A percentile compares a stretch with the other conserved stretches of the same genome.
These are phyloP conservation scores for Ormyrus pomaceus DNA, from an alignment of 2,888 invertebrate species.

Conservation along the genomic window DNA sequence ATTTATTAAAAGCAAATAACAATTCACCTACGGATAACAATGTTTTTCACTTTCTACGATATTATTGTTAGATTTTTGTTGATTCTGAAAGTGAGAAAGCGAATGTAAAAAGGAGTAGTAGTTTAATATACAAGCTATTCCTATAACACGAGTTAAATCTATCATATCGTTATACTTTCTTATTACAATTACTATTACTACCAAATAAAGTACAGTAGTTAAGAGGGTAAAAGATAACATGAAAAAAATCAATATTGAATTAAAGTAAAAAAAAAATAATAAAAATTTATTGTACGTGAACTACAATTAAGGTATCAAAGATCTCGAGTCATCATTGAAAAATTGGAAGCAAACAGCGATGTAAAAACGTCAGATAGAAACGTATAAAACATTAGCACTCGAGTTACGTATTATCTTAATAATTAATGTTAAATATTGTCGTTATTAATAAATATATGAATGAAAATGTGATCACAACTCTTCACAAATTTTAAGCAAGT, in stretches of 20 bases:
- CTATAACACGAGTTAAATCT: constrained; percentile 58
- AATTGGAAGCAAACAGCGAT: neutral
- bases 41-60: constrained; percentile 5
- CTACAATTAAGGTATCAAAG: constrained; percentile 52
- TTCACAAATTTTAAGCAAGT: too few relatives aligned
- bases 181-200: constrained; percentile 63
- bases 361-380: constrained; percentile 17
- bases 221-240: constrained; percentile 48
- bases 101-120: constrained; percentile 16
- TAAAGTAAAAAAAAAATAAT: constrained; percentile 38
- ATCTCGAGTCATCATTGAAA: constrained; percentile 43
- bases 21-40: too few relatives aligned
- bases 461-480: too few relatives aligned
- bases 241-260: constrained; percentile 37
- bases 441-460: neutral
- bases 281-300: constrained; percentile 56
- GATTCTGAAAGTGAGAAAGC: neutral
- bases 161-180: constrained; percentile 70
- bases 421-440: constrained; percentile 25
- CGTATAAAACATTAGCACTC: constrained; percentile 17
- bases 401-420: neutral
- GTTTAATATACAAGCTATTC: constrained; percentile 28
- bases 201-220: constrained; percentile 62
- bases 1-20: too few relatives aligned
- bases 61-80: constrained; percentile 36